Evolutionary conservation across 2,888 invertebrate species (phyloP).

Genomic region (Chrysolina oricalcia): DNA sequence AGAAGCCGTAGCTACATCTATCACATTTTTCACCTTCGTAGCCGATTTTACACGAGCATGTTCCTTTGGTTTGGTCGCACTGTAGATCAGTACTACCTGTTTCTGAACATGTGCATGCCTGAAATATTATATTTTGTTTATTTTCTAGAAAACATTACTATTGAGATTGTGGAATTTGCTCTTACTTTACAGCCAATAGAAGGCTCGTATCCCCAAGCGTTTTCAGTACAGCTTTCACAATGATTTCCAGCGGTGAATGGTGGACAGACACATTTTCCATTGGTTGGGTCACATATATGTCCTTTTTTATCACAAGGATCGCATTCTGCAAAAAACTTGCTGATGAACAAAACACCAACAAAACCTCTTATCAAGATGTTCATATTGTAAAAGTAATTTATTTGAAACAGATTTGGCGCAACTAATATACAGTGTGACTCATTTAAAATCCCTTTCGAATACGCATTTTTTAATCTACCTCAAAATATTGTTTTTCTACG

Average conservation of each 20-base stretch:
- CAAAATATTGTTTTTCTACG: too few relatives aligned
- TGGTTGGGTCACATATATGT: constrained; percentile 91
- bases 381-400: too few relatives aligned
- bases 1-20: constrained; percentile 88
- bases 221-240: constrained; percentile 87
- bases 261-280: constrained; percentile 95
- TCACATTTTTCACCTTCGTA: constrained; percentile 87
- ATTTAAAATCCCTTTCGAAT: too few relatives aligned
- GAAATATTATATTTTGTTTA: constrained; percentile 45
- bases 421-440: too few relatives aligned
- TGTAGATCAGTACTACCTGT: constrained; percentile 80
- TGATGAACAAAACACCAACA: neutral
- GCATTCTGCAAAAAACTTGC: constrained; percentile 76
- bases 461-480: too few relatives aligned
- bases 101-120: constrained; percentile 83
- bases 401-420: too few relatives aligned
- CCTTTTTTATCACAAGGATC: constrained; percentile 86
- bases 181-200: constrained; percentile 85
- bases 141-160: too few relatives aligned
- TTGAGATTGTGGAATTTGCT: too few relatives aligned
- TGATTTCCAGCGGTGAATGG: constrained; percentile 86
- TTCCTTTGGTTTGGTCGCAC: constrained; percentile 80
- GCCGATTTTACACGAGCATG: constrained; percentile 85
- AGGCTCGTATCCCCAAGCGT: constrained; percentile 86
- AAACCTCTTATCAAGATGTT: too few relatives aligned